These are phyloP conservation scores for Pipistrellus kuhlii DNA, from an alignment of 2,797 vertebrate genomes.

Conservation along the genomic window DNA sequence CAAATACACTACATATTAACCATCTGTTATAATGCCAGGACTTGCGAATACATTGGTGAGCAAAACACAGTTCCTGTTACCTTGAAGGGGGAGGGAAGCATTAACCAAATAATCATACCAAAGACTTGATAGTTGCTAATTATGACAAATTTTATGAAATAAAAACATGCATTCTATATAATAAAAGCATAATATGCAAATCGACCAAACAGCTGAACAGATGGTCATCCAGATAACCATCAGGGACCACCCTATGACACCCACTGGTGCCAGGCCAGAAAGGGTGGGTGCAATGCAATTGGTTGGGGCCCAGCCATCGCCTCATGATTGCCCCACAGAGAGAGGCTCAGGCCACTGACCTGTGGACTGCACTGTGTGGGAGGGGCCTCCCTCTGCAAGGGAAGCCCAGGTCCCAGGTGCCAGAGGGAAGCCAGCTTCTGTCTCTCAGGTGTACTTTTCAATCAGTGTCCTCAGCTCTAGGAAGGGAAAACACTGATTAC, in stretches of 20 bases:
- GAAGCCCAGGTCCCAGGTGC: too few relatives aligned
- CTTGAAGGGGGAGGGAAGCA: background rate
- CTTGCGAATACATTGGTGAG: background rate
- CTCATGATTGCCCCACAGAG: too few relatives aligned
- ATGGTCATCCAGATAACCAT: too few relatives aligned
- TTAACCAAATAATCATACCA: background rate
- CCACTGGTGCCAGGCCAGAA: too few relatives aligned
- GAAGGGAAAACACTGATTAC: background rate
- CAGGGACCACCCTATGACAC: too few relatives aligned
- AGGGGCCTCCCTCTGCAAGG: too few relatives aligned
- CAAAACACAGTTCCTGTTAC: background rate
- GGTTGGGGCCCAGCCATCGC: too few relatives aligned
- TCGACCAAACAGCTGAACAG: too few relatives aligned
- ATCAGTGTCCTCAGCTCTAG: background rate
- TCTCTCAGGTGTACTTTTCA: constrained; percentile 8
- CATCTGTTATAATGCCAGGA: background rate
- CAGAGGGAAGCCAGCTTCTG: background rate
- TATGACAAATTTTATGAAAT: background rate
- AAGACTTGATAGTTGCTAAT: background rate
- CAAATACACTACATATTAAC: background rate
- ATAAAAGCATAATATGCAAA: too few relatives aligned
- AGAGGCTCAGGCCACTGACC: too few relatives aligned
- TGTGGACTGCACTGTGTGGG: too few relatives aligned
- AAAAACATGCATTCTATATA: background rate
- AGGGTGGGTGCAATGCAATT: too few relatives aligned